Conservation (phyloP, 1,140 invertebrate genomes). For the Bombus turneri region DNA sequence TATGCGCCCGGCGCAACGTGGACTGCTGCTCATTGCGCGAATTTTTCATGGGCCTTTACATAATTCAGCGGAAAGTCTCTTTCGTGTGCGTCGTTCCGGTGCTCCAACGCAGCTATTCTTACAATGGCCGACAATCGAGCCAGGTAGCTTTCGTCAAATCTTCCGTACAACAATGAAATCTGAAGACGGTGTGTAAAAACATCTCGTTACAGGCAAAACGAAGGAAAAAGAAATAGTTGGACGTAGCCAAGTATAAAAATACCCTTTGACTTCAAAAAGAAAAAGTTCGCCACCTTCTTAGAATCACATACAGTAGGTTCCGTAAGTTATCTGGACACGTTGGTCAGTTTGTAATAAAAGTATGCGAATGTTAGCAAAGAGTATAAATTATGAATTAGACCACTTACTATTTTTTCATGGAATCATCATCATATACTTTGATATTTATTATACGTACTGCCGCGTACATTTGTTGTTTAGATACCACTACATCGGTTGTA, state of each 20-base stretch:
- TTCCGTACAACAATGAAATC: constrained; percentile 1
- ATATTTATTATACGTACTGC: no score
- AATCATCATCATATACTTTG: no score
- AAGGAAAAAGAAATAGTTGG: not conserved
- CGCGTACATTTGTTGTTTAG: no score
- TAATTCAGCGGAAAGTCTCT: constrained; percentile 66
- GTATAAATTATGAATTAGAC: no score
- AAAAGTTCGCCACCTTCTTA: not conserved
- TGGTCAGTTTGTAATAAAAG: no score
- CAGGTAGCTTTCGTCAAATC: not conserved
- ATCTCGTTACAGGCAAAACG: not conserved
- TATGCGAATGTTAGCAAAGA: no score
- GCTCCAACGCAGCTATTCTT: not conserved
- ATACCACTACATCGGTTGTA: no score
- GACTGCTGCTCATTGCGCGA: constrained; percentile 50
- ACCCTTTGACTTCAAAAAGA: not conserved
- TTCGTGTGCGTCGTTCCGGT: constrained; percentile 49
- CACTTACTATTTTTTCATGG: no score
- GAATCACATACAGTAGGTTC: no score
- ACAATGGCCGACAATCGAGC: not conserved
- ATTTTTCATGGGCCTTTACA: constrained; percentile 70
- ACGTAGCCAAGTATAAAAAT: not conserved
- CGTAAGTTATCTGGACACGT: no score
- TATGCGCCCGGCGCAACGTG: constrained; percentile 67
- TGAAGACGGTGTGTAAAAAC: not conserved